phyloP scores from a whole-genome alignment of 2,888 invertebrate genomes.

The Morpho achilles region DNA sequence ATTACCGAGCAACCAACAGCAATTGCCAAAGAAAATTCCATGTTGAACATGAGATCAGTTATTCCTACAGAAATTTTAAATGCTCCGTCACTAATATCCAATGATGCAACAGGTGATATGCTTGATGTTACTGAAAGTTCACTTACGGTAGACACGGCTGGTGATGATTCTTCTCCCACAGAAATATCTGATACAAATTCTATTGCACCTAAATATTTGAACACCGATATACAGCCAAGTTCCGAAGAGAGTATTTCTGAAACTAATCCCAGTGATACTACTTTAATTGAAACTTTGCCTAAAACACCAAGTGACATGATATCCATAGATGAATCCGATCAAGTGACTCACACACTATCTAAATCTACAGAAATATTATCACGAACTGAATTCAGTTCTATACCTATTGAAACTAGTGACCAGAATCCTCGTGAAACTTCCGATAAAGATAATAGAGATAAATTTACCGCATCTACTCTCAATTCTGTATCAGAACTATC shows the following conservation, averaged over 20 bases:
- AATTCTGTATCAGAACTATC: constrained; percentile 34
- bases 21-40: constrained; percentile 47
- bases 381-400: constrained; percentile 63
- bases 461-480: constrained; percentile 40
- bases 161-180: constrained; percentile 17
- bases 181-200: constrained; percentile 10
- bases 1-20: constrained; percentile 33
- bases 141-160: constrained; percentile 29
- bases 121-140: constrained; percentile 39
- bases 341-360: constrained; percentile 43
- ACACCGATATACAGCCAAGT: constrained; percentile 9
- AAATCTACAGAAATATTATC: constrained; percentile 64
- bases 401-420: constrained; percentile 68
- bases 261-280: constrained; percentile 16
- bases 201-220: constrained; percentile 14
- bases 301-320: constrained; percentile 8
- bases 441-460: constrained; percentile 48
- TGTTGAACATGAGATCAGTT: constrained; percentile 60
- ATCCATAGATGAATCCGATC: constrained; percentile 30
- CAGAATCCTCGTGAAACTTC: constrained; percentile 61
- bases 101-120: constrained; percentile 44
- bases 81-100: constrained; percentile 45
- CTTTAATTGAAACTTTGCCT: constrained; percentile 16
- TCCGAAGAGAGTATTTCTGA: constrained; percentile 18
- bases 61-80: constrained; percentile 60